Base-by-base conservation (phyloP, 1,140 invertebrate genomes). In the Laodelphax striatellus region DNA sequence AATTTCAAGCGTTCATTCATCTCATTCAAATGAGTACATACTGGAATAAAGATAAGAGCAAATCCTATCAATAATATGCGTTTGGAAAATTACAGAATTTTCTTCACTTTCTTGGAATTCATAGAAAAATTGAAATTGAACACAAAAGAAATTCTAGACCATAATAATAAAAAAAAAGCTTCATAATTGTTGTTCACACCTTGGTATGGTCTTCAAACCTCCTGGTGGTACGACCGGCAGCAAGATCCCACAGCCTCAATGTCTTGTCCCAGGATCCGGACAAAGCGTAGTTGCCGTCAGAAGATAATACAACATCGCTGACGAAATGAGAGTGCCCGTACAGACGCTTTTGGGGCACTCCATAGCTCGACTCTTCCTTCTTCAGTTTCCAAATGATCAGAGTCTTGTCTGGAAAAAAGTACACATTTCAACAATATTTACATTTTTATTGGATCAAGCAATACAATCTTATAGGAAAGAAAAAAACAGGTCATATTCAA, bases 261-360 rank as follows among this genome's bases (percentile, higher is more conserved):
- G 96, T 98, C 74, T 97, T 97, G 78, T 99, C 97, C 97, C 97
- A 99, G 0, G 97, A 99, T 28, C 97, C 95, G 63, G 97, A 98
- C 10, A 99, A 80, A 60, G 97, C 97, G 76, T 98, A 99, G 77
- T 99, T 97, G 63, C 97, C 97, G 80, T 99, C 97, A 61, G 95
- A 96, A 5, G 97, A 99, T 43, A 99, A 82, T 21, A 98, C 96
- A 57, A 99, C 96, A 75, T 99, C 97, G 64, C 94, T 97, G 67
- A 99, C 94, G 75, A 99, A 99, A 72, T 99, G 96, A 8, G 92
- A 94, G 75, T 99, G 97, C 46, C 97, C 97, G 71, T 93, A 88
- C 8, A 99, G 79, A 73, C 94, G 87, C 74, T 97, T 98, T 73
- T 94, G 87, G 24, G 97, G 94, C 54, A 95, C 83, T 69, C 96